phyloP scores from a whole-genome alignment of 2,797 vertebrate genomes.

The Amphiprion clarkii region DNA sequence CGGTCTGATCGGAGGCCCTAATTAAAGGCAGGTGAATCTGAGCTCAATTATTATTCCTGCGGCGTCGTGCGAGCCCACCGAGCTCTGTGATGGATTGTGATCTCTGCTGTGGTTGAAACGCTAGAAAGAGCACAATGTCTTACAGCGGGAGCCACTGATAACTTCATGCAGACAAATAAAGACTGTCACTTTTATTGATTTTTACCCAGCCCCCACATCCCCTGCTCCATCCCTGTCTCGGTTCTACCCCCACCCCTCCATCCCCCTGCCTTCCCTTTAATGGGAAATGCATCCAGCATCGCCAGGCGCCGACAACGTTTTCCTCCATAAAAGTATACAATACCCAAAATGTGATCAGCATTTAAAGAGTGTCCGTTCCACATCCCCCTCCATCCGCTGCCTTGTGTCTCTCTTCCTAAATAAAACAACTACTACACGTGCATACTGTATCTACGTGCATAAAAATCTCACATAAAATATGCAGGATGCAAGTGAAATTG shows the following conservation, averaged over 20 bases:
- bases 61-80: constrained; percentile 70
- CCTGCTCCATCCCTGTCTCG: constrained; percentile 63
- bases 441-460: constrained; percentile 45
- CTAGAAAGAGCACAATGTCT: constrained; percentile 83
- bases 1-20: constrained; percentile 78
- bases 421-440: constrained; percentile 39
- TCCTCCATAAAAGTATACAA: constrained; percentile 39
- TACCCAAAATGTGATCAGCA: constrained; percentile 62
- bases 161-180: constrained; percentile 90
- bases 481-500: constrained; percentile 77
- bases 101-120: constrained; percentile 80
- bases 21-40: constrained; percentile 87
- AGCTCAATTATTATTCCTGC: constrained; percentile 84
- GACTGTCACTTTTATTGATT: constrained; percentile 86
- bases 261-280: constrained; percentile 58
- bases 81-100: constrained; percentile 85
- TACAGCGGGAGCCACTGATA: constrained; percentile 86
- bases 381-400: constrained; percentile 19
- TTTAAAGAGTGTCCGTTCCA: constrained; percentile 42
- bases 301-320: constrained; percentile 48
- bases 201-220: constrained; percentile 62
- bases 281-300: constrained; percentile 58
- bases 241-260: constrained; percentile 56
- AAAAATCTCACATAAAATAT: constrained; percentile 70
- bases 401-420: constrained; percentile 26